Percentiles rank a stretch among this genome's conserved stretches.
phyloP scores from a whole-genome alignment of 2,113 vertebrate genomes.

The Erinaceus europaeus region DNA sequence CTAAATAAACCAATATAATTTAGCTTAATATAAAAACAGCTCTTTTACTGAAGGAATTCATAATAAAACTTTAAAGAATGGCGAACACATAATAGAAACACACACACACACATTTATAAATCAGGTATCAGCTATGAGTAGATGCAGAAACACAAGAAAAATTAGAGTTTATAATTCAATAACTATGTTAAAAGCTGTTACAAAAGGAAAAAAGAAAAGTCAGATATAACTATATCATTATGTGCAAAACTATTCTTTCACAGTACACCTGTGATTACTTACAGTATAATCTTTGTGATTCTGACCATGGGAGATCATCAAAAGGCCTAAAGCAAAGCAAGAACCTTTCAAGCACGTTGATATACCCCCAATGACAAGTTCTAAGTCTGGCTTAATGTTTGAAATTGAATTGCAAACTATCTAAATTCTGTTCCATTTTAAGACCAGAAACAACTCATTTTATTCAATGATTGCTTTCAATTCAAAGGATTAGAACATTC shows the following conservation, averaged over 20 bases:
- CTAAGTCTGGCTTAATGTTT: not conserved
- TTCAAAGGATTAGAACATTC: not conserved
- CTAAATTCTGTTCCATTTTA: conserved; percentile 9
- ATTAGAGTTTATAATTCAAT: not conserved
- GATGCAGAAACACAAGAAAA: conserved; percentile 8
- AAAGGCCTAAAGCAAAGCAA: conserved; percentile 2
- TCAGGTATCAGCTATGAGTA: not conserved
- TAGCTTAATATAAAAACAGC: conserved; percentile 39
- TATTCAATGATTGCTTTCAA: not conserved
- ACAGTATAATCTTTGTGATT: conserved; percentile 3
- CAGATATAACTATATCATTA: not conserved
- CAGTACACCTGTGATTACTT: not conserved
- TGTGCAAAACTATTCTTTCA: not conserved
- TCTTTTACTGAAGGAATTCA: conserved; percentile 25
- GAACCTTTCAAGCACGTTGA: not conserved
- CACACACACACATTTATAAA: not conserved
- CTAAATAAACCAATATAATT: conserved; percentile 32
- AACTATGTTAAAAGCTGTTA: not conserved
- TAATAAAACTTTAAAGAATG: not conserved
- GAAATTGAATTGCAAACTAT: conserved; percentile 21
- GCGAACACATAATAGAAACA: not conserved
- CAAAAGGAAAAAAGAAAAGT: conserved; percentile 4
- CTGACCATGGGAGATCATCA: conserved; percentile 24
- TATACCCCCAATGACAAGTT: not conserved
- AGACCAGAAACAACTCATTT: conserved; percentile 25